Base-by-base conservation (phyloP, 2,888 invertebrate species). In the Drosophila trichaetosa region DNA sequence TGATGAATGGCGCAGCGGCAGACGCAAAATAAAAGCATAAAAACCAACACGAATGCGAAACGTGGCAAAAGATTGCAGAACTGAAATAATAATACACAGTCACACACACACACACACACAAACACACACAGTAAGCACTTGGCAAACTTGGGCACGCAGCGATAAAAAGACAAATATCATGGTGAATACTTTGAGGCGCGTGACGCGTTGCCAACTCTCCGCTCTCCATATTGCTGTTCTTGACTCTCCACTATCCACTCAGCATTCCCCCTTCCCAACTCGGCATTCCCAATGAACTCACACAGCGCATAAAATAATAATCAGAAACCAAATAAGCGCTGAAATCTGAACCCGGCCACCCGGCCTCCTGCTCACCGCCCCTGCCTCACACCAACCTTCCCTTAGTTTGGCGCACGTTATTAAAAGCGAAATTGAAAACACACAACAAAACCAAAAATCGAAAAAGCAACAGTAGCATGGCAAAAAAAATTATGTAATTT, bases 271-370 rank as follows among this genome's bases (percentile, higher is more conserved):
- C 31, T 18, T 21, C 38, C 13, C 4, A 29, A 36, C 21, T 21
- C 38, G 4, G 10, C 33, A 11, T 33, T 33, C 33, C 31, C 53
- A 24, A 27, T 38, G 38, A 63, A 69, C 69, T 65, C 75, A 51
- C 75, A 16, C 46, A 72, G 62, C 63, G 83, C 87, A 91, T 90
- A 82, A 90, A 90, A 90, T 91, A 89, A 90, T 84, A 91, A 90
- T 88, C 83, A 87, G 80, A 89, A 82, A 76, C 83, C 81, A 84
- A 89, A 87, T 83, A 90, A 88, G 83, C 80, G 83, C 76, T 80
- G 90, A 90, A 87, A 90, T 87, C 87, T 82, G 87, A 87, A 67
- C 79, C 53, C 18, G 18, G 59, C 54, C 59, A 40, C 49, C 13
- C 7, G 1, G 10, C 38, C 65, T 36, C 61, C 63, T 53, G 63